Percentiles rank a stretch among this genome's conserved stretches.
These are phyloP conservation scores for Mus spicilegus DNA, from an alignment of 2,113 vertebrate genomes.

Conservation along the genomic window DNA sequence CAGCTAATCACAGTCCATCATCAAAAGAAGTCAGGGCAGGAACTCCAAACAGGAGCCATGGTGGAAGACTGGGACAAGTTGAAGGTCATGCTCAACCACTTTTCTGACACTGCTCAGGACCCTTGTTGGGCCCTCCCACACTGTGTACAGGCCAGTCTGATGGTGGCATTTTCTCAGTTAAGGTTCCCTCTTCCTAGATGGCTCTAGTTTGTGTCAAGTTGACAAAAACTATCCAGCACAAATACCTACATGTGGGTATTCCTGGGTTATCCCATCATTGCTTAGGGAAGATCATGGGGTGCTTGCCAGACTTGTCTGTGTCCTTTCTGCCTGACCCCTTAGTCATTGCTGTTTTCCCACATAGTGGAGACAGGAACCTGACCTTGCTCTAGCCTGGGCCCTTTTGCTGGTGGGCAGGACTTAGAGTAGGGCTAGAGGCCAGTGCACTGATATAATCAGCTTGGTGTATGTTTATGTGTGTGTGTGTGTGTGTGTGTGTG, in stretches of 20 bases:
- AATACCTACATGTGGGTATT: neutral
- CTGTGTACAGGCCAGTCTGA: neutral
- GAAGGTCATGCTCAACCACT: neutral
- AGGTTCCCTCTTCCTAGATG: neutral
- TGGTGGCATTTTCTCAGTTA: neutral
- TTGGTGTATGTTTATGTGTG: too few relatives aligned
- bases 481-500: too few relatives aligned
- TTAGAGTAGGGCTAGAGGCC: neutral
- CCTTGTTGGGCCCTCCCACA: neutral
- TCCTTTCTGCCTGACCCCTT: neutral
- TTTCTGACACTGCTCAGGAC: neutral
- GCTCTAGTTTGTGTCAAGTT: neutral
- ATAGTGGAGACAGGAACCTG: neutral
- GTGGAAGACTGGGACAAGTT: neutral
- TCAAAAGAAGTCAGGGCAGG: neutral
- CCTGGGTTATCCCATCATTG: neutral
- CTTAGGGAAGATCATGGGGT: neutral
- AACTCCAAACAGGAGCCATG: neutral
- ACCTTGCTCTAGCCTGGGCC: neutral
- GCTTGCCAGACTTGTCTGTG: neutral
- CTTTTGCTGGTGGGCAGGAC: neutral
- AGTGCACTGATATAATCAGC: neutral
- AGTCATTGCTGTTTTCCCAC: neutral
- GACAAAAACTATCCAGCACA: neutral
- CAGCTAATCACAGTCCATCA: neutral